Evolutionary conservation across 2,797 vertebrate genomes (phyloP), one percentile per base, ranked within the genome.

Genomic region (Lagorchestes hirsutus): DNA sequence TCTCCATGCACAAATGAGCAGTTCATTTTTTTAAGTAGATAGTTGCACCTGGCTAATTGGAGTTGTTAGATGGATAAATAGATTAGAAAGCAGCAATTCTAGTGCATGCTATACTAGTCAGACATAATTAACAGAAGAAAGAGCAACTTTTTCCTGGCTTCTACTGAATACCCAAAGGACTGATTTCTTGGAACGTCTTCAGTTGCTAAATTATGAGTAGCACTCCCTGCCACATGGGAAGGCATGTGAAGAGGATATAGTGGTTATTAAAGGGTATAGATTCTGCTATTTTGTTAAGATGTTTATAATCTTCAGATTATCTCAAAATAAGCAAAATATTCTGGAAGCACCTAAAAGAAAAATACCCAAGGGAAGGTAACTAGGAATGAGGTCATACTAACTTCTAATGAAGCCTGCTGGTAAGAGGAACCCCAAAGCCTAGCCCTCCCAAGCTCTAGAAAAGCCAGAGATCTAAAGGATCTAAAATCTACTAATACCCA

Each of bases 1-100:
- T 55, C 82, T 95, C 93, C 87, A 91, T 92, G 96, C 57, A 92
- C 92, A 92, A 94, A 97, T 93, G 62, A 97, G 93, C 95, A 96
- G 93, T 95, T 93, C 93, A 91, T 87, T 96, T 92, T 52, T 95
- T 95, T 93, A 96, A 95, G 91, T 93, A 95, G 92, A 95, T 94
- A 90, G 67, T 55, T 92, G 90, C 94, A 95, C 93, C 94, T 97
- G 94, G 95, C 90, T 98, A 96, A 95, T n/a, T 94, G 92, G 57
- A 95, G 59, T 82, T 91, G 46, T 95, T 93, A 95, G 92, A 96
- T 87, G 92, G 55, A 95, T 90, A 92, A 95, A 90, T 13, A 92
- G 96, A 97, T 96, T 93, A 95, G 96, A 93, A 94, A 97, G 55
- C 92, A 90, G 29, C 14, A 67, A 2, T 11, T 57, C 91, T 93